Conservation (phyloP, 2,113 vertebrate species). For the Saiga tatarica region DNA sequence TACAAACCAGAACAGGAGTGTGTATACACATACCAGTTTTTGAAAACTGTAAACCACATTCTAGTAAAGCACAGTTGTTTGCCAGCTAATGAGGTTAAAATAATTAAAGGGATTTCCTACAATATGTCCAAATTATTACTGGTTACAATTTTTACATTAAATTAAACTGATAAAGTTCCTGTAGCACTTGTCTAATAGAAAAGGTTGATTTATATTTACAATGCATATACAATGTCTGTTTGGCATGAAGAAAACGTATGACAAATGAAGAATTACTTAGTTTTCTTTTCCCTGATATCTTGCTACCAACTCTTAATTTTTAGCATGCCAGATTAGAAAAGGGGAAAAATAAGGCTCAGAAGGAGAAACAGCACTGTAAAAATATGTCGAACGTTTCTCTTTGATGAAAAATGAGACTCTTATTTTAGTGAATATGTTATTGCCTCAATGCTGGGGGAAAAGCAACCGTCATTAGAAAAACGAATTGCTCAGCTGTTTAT, state of each 20-base stretch:
- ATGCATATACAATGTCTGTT: neutral
- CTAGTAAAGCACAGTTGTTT: neutral
- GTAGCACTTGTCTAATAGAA: neutral
- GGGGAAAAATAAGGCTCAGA: constrained; percentile 77
- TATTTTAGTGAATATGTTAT: constrained; percentile 81
- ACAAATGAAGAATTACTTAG: constrained; percentile 54
- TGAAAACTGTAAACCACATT: neutral
- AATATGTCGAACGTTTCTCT: constrained; percentile 63
- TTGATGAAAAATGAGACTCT: constrained; percentile 81
- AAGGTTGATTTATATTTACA: constrained; percentile 23
- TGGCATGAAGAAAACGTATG: constrained; percentile 16
- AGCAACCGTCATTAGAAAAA: constrained; percentile 84
- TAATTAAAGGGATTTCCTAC: constrained; percentile 19
- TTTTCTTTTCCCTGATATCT: constrained; percentile 22
- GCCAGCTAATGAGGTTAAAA: neutral
- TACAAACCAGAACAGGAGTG: neutral
- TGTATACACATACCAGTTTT: neutral
- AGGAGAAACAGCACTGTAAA: constrained; percentile 73
- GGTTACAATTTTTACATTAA: constrained; percentile 27
- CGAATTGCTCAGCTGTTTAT: constrained; percentile 86
- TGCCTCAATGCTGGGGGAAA: constrained; percentile 81
- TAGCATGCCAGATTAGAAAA: constrained; percentile 59
- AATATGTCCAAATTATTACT: constrained; percentile 36
- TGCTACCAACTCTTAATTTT: constrained; percentile 49
- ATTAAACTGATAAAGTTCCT: constrained; percentile 31